Percentiles rank a stretch among this genome's conserved stretches.
phyloP scores from a whole-genome alignment of 2,113 vertebrate genomes.

The Labeo catla region DNA sequence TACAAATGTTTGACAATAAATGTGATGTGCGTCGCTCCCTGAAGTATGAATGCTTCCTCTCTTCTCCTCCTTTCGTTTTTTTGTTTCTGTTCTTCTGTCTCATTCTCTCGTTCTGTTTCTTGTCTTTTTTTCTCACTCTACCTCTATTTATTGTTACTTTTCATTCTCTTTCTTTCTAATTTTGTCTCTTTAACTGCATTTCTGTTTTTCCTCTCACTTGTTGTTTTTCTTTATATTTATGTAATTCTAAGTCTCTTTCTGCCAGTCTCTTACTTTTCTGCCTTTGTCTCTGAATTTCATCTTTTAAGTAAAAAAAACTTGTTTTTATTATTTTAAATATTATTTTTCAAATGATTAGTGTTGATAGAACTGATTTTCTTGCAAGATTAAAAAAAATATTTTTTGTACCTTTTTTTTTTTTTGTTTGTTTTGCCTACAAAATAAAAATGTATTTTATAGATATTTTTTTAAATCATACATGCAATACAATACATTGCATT shows the following conservation, averaged over 20 bases:
- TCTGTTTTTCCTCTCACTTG: not conserved
- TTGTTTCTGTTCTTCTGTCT: not conserved
- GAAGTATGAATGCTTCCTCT: not conserved
- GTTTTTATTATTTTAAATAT: no score
- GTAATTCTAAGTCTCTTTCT: not conserved
- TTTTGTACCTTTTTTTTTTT: no score
- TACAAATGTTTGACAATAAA: constrained; percentile 49
- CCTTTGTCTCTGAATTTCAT: not conserved
- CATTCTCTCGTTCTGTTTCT: not conserved
- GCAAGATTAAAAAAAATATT: no score
- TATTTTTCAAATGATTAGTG: no score
- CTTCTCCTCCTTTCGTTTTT: not conserved
- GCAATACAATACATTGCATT: not conserved
- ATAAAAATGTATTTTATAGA: no score
- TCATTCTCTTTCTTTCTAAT: no score
- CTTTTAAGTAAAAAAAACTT: not conserved
- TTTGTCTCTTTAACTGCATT: not conserved
- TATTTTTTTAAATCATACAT: not conserved
- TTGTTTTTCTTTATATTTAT: not conserved
- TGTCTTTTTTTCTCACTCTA: not conserved
- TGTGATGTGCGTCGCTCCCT: constrained; percentile 24
- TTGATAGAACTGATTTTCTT: no score
- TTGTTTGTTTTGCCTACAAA: no score
- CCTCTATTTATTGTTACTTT: not conserved
- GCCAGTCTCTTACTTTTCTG: not conserved